Evolutionary conservation across 37 sponge, comb jelly and placozoan genomes (phyloP).

Genomic region (Halisarca cf. caerulea): DNA sequence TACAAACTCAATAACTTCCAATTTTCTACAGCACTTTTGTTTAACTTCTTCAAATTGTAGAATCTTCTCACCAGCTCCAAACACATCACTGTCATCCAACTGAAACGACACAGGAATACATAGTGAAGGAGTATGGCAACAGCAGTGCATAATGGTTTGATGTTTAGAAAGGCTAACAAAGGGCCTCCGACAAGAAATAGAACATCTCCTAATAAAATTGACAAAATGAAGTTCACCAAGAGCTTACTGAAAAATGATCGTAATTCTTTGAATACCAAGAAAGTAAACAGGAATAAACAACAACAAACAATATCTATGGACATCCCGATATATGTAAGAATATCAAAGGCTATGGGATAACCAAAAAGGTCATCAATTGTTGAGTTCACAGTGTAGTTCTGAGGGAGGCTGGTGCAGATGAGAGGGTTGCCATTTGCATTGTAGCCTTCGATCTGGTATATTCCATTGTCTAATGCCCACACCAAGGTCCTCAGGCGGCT

Average conservation of each 20-base stretch:
- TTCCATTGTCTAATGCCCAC: too few species aligned
- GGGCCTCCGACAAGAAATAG: slow-evolving; percentile 29
- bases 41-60: background rate
- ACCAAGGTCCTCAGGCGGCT: too few species aligned
- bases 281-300: slow-evolving; percentile 38
- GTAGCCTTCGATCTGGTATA: too few species aligned
- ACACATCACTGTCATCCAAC: slow-evolving; percentile 47
- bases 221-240: slow-evolving; percentile 37
- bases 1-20: background rate
- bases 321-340: slow-evolving; percentile 53
- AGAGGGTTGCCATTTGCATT: background rate
- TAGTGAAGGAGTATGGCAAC: slow-evolving; percentile 41
- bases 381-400: background rate
- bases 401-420: background rate
- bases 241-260: slow-evolving; percentile 35
- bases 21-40: background rate
- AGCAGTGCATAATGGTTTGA: background rate
- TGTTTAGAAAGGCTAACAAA: background rate
- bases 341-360: background rate
- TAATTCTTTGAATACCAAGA: slow-evolving; percentile 42
- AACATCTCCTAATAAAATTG: slow-evolving; percentile 20
- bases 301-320: slow-evolving; percentile 37
- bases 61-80: slow-evolving; percentile 8
- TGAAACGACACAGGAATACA: slow-evolving; percentile 41
- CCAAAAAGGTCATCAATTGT: background rate